Conservation (phyloP, 2,888 invertebrate species). For the Epistrophe grossulariae region DNA sequence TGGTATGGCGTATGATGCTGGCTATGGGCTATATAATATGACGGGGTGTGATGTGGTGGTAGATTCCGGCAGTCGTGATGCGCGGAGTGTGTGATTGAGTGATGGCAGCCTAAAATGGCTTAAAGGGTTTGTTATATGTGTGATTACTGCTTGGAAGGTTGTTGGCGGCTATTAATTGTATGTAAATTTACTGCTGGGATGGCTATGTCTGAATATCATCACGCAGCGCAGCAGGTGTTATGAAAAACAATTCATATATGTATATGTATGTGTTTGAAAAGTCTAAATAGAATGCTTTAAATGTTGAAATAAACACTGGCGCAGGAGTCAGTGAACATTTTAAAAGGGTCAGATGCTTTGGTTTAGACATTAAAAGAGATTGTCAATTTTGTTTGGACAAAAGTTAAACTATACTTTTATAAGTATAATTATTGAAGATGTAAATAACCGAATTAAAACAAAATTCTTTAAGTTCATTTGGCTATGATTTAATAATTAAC, state of each 20-base stretch:
- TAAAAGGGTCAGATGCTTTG: no score
- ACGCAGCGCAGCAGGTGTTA: conserved; percentile 55
- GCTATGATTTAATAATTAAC: no score
- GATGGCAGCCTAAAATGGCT: conserved; percentile 31
- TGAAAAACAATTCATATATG: conserved; percentile 37
- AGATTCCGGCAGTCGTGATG: conserved; percentile 17
- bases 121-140: conserved; percentile 35
- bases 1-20: neutral
- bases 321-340: no score
- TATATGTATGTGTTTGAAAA: no score
- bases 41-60: conserved; percentile 13
- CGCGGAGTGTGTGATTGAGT: conserved; percentile 39
- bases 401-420: no score
- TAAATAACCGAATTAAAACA: no score
- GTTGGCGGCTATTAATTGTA: conserved; percentile 1
- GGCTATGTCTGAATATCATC: conserved; percentile 6
- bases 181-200: conserved; percentile 38
- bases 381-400: no score
- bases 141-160: conserved; percentile 1
- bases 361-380: no score
- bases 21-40: neutral
- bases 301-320: no score
- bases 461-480: no score
- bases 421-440: no score
- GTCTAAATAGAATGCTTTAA: neutral